A percentile compares a stretch with the other conserved stretches of the same genome.
Conservation (phyloP, 2,888 invertebrate genomes). For the Endomychus coccineus region DNA sequence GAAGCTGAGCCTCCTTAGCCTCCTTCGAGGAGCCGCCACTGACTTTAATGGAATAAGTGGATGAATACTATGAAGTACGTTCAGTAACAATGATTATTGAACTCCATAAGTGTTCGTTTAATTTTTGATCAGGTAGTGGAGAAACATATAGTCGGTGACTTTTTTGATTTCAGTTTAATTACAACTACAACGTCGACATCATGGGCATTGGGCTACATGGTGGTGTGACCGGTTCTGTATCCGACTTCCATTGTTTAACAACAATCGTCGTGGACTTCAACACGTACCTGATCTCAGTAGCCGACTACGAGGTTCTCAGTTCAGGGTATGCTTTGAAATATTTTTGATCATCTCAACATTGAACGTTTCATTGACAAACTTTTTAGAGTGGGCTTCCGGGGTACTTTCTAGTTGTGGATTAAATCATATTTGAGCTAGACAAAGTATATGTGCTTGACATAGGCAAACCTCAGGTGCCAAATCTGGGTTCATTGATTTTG, state of each 20-base stretch:
- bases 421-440: not conserved
- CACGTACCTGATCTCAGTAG: slow-evolving; percentile 23
- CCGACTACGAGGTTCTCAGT: slow-evolving; percentile 26
- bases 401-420: not conserved
- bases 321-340: slow-evolving; percentile 32
- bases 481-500: no score
- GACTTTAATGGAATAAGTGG: no score
- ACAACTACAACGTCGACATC: slow-evolving; percentile 47
- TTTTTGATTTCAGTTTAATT: slow-evolving; percentile 43
- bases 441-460: not conserved
- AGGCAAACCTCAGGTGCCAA: no score
- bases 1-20: no score
- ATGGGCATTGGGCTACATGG: slow-evolving; percentile 50
- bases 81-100: slow-evolving; percentile 3
- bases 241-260: slow-evolving; percentile 25
- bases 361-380: no score
- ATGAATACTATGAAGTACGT: no score
- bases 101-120: not conserved
- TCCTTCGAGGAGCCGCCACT: no score
- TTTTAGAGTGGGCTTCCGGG: no score
- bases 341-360: no score
- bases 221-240: slow-evolving; percentile 44
- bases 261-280: slow-evolving; percentile 27
- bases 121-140: no score
- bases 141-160: not conserved